Percentiles rank a stretch among this genome's conserved stretches.
Conservation (phyloP, 2,113 vertebrate species). For the Serinus canaria region DNA sequence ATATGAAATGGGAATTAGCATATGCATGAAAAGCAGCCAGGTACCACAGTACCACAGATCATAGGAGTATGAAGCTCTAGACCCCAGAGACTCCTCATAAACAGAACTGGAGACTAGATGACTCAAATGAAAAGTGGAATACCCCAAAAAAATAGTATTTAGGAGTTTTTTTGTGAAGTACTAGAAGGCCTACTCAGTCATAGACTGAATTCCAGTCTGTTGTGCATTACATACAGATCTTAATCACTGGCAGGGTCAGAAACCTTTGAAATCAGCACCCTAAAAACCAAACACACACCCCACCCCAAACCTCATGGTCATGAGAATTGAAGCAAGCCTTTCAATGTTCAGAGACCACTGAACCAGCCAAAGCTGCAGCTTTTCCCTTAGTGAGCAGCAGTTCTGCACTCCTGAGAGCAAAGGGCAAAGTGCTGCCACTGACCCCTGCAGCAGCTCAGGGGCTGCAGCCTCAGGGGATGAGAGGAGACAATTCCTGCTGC, state of each 20-base stretch:
- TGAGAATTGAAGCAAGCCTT: not conserved
- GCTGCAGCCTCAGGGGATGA: not conserved
- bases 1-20: not conserved
- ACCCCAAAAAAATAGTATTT: accelerated
- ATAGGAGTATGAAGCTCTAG: not conserved
- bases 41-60: not conserved
- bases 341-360: not conserved
- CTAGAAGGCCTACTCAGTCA: not conserved
- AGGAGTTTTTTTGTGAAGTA: not conserved
- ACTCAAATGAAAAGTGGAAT: not conserved
- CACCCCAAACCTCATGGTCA: accelerated
- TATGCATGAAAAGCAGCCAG: not conserved
- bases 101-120: not conserved
- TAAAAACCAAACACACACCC: accelerated
- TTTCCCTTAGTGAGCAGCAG: not conserved
- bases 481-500: not conserved
- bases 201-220: not conserved
- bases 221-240: accelerated
- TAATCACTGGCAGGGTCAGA: not conserved
- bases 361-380: not conserved
- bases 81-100: not conserved
- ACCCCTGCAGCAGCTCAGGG: not conserved
- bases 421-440: accelerated
- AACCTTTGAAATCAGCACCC: not conserved
- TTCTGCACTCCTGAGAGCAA: not conserved